Conservation (phyloP, 2,888 invertebrate species). For the Sinopyrophorus schimmeli region DNA sequence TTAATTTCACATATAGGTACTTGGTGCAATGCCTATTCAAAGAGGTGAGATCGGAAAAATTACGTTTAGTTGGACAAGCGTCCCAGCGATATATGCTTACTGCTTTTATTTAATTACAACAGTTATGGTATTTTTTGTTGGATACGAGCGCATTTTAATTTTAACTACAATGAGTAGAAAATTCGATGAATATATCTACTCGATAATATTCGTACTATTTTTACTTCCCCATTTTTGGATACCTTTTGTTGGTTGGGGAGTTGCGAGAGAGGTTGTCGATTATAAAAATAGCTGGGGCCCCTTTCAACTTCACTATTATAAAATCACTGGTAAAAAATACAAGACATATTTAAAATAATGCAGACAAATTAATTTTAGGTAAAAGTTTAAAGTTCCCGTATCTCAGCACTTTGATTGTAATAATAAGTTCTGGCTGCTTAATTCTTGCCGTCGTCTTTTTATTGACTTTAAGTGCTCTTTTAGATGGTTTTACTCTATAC, state of each 20-base stretch:
- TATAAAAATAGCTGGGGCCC: slow-evolving; percentile 71
- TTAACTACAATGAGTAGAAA: slow-evolving; percentile 62
- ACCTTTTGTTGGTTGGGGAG: slow-evolving; percentile 72
- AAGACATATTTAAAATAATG: background rate
- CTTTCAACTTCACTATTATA: slow-evolving; percentile 62
- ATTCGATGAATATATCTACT: slow-evolving; percentile 73
- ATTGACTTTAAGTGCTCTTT: slow-evolving; percentile 61
- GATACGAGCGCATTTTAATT: slow-evolving; percentile 65
- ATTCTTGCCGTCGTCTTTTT: slow-evolving; percentile 64
- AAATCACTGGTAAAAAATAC: slow-evolving; percentile 48
- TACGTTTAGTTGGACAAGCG: slow-evolving; percentile 67
- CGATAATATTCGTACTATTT: slow-evolving; percentile 67
- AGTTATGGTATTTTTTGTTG: slow-evolving; percentile 62
- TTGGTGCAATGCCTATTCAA: slow-evolving; percentile 68
- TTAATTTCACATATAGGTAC: slow-evolving; percentile 53
- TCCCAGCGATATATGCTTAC: slow-evolving; percentile 67
- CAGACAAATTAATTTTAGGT: slow-evolving; percentile 51
- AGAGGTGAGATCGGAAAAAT: slow-evolving; percentile 56
- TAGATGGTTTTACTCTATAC: slow-evolving; percentile 67
- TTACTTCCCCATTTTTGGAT: slow-evolving; percentile 72
- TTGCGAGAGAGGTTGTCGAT: slow-evolving; percentile 68
- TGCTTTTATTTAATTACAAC: slow-evolving; percentile 65
- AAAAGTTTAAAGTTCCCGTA: slow-evolving; percentile 65
- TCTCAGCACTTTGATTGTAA: slow-evolving; percentile 63
- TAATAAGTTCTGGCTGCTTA: slow-evolving; percentile 66